Conservation (phyloP, 2,888 invertebrate species). For the Amiota minor region DNA sequence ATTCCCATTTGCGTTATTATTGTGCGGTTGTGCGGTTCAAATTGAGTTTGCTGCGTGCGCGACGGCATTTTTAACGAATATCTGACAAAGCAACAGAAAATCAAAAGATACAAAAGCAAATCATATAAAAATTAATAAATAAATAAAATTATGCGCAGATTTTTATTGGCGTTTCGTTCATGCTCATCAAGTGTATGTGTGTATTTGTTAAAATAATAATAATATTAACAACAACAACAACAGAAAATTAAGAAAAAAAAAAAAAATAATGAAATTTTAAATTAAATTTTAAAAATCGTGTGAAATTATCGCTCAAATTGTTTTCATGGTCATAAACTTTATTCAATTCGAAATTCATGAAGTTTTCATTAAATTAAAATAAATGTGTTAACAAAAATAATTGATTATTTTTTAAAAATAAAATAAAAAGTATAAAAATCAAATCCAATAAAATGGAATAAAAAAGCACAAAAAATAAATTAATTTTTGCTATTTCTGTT, state of each 20-base stretch:
- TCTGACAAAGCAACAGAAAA: background rate
- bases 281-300: background rate
- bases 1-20: conserved; percentile 51
- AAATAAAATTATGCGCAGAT: conserved; percentile 19
- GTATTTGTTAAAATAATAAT: background rate
- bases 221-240: background rate
- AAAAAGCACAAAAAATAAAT: no score
- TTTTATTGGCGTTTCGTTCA: conserved; percentile 8
- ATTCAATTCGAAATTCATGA: no score
- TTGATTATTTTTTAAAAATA: no score
- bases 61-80: conserved; percentile 5
- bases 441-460: no score
- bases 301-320: background rate
- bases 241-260: background rate
- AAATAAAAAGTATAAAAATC: no score
- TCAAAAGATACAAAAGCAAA: background rate
- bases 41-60: background rate
- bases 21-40: conserved; percentile 58
- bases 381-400: no score
- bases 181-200: background rate
- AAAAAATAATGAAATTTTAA: conserved; percentile 11
- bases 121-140: conserved; percentile 12
- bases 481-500: no score
- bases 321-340: no score
- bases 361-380: no score